Percentiles rank a stretch among this genome's conserved stretches.
Evolutionary conservation across 2,797 vertebrate genomes (phyloP).

Genomic region (Hybognathus amarus): DNA sequence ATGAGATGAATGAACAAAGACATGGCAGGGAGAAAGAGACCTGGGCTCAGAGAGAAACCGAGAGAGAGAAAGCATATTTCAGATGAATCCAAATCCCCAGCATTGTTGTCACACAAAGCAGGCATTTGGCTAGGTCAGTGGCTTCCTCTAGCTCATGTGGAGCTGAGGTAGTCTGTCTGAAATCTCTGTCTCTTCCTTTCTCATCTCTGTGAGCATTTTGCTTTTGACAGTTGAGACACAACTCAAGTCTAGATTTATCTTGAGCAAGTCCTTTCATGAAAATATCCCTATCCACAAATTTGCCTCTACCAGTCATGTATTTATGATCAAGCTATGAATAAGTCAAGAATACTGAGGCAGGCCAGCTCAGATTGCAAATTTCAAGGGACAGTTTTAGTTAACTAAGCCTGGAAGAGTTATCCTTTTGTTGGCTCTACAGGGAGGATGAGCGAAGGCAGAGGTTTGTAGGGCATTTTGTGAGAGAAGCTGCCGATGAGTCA

Average conservation of each 20-base stretch:
- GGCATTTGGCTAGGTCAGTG: conserved; percentile 42
- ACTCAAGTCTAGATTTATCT: not conserved
- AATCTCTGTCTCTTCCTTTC: conserved; percentile 31
- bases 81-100: conserved; percentile 29
- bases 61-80: conserved; percentile 43
- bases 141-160: conserved; percentile 48
- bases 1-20: conserved; percentile 32
- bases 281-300: not conserved
- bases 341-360: conserved; percentile 12
- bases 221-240: conserved; percentile 28
- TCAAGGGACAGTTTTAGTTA: conserved; percentile 35
- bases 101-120: conserved; percentile 55
- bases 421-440: conserved; percentile 20
- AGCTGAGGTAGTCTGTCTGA: conserved; percentile 46
- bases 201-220: conserved; percentile 21
- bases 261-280: not conserved
- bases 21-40: not conserved
- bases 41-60: conserved; percentile 2
- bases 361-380: conserved; percentile 18
- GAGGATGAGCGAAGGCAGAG: conserved; percentile 21
- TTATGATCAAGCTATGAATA: conserved; percentile 23
- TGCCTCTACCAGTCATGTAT: not conserved
- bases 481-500: conserved; percentile 22
- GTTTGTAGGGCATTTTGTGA: conserved; percentile 32
- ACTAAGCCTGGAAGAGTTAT: conserved; percentile 33